phyloP scores from a whole-genome alignment of 2,113 vertebrate species.

The Nannospalax galili region DNA sequence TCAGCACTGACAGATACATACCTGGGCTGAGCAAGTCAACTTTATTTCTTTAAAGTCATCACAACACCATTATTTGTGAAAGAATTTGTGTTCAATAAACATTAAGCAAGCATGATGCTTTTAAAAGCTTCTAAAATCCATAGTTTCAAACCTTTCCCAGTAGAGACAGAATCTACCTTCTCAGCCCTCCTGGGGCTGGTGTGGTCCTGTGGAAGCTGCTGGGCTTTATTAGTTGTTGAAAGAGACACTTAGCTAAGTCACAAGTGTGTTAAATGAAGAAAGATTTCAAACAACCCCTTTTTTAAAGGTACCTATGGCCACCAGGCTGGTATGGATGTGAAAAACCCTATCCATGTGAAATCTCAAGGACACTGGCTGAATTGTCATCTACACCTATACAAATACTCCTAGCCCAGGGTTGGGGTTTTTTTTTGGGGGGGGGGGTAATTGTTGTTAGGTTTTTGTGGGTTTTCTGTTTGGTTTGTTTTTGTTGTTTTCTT shows the following conservation, averaged over 20 bases:
- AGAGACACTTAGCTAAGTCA: slow-evolving; percentile 64
- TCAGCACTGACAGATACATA: background rate
- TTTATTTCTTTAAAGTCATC: slow-evolving; percentile 61
- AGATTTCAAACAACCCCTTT: slow-evolving; percentile 33
- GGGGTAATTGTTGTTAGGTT: no score
- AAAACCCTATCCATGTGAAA: background rate
- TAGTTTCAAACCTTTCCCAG: slow-evolving; percentile 63
- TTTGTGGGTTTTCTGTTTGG: no score
- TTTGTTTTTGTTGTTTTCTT: background rate
- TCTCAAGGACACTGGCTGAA: background rate
- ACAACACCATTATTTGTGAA: slow-evolving; percentile 61
- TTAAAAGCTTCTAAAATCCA: slow-evolving; percentile 61
- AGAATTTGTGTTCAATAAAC: slow-evolving; percentile 70
- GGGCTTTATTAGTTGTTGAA: slow-evolving; percentile 69
- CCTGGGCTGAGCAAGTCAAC: background rate
- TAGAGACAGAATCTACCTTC: slow-evolving; percentile 43
- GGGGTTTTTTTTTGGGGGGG: no score
- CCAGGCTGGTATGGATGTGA: background rate
- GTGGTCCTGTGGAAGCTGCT: slow-evolving; percentile 65
- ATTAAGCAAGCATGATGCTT: slow-evolving; percentile 65
- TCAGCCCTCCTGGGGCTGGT: background rate
- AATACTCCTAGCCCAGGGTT: background rate
- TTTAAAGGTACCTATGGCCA: background rate
- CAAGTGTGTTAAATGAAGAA: slow-evolving; percentile 60
- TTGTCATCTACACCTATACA: background rate